Conservation (phyloP, 2,113 vertebrate genomes). For the Montifringilla adamsi region DNA sequence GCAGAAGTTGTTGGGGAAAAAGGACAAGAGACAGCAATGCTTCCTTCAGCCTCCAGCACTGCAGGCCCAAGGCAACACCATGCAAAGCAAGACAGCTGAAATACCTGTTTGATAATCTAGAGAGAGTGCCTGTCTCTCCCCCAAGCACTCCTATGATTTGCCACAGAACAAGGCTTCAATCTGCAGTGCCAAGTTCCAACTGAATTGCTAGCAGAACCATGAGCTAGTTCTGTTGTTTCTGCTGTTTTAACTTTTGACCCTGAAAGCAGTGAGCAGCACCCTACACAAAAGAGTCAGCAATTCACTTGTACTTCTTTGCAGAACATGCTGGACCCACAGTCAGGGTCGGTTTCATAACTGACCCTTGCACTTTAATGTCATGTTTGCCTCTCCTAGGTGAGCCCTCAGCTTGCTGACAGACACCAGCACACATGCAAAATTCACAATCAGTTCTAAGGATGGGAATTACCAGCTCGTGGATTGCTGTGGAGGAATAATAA, state of each 20-base stretch:
- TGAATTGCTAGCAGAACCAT: neutral
- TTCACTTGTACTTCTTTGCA: neutral
- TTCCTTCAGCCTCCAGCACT: neutral
- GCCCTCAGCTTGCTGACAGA: neutral
- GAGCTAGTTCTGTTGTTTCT: neutral
- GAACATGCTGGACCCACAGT: neutral
- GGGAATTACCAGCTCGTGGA: neutral
- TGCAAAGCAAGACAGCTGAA: neutral
- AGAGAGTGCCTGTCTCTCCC: neutral
- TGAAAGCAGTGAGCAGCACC: neutral
- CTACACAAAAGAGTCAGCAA: neutral
- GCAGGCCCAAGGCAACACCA: neutral
- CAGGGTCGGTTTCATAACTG: neutral
- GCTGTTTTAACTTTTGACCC: neutral
- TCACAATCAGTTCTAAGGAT: neutral
- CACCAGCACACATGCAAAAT: neutral
- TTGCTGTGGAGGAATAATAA: neutral
- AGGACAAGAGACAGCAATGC: neutral
- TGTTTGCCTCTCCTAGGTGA: neutral
- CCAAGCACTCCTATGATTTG: neutral
- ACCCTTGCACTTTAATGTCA: neutral
- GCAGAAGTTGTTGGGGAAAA: neutral
- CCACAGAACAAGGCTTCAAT: neutral
- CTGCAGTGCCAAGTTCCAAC: neutral
- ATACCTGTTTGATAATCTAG: neutral